Evolutionary conservation across 2,113 vertebrate species (phyloP).

Genomic region (Serilophus lunatus): DNA sequence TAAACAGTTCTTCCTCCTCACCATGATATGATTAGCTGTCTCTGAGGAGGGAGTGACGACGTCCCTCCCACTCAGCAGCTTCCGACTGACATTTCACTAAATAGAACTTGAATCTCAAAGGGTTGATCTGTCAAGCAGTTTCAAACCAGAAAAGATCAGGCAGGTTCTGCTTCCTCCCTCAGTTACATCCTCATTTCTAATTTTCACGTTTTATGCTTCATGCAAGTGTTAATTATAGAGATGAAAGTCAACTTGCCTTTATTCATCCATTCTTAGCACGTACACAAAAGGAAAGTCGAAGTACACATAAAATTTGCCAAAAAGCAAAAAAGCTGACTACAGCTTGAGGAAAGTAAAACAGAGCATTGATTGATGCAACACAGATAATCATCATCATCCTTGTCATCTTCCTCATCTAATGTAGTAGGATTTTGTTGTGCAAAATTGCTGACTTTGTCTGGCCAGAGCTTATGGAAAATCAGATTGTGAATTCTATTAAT

Average conservation of each 20-base stretch:
- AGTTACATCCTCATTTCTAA: conserved; percentile 33
- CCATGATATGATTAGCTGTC: background rate
- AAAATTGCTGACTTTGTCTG: background rate
- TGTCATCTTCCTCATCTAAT: background rate
- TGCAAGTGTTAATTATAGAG: conserved; percentile 68
- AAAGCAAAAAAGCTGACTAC: conserved; percentile 4
- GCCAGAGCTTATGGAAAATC: background rate
- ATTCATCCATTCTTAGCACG: conserved; percentile 45
- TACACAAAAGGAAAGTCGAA: conserved; percentile 20
- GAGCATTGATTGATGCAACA: background rate
- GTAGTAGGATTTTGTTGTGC: background rate
- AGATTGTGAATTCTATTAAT: background rate
- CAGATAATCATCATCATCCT: background rate
- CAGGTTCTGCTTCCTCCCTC: conserved; percentile 27
- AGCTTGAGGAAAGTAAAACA: background rate
- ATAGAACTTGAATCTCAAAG: conserved; percentile 30
- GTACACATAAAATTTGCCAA: conserved; percentile 1
- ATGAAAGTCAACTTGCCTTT: conserved; percentile 55
- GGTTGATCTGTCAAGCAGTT: conserved; percentile 29
- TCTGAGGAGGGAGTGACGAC: conserved; percentile 29
- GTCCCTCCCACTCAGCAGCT: conserved; percentile 49
- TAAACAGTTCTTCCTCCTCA: background rate
- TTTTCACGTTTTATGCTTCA: conserved; percentile 63
- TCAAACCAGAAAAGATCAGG: conserved; percentile 48
- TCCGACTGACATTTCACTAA: conserved; percentile 32